Base-by-base conservation (phyloP, 2,797 vertebrate genomes). In the Tauraco hartlaubi region DNA sequence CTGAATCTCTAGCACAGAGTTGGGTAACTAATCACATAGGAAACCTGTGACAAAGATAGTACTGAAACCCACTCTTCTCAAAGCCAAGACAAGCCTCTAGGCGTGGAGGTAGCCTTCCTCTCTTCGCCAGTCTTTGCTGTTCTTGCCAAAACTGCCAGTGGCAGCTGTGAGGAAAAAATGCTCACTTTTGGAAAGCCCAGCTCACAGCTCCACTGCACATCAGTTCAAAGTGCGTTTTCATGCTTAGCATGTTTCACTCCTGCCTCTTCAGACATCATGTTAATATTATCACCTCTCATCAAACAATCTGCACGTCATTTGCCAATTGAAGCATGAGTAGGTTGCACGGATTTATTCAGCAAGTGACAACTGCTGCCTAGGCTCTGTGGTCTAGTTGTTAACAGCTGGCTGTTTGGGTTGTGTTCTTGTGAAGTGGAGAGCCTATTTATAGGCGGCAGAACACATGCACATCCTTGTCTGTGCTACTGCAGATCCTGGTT, bases 391-490 rank as follows among this genome's bases (percentile, higher is more conserved):
- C 68, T 88, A 33, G 75, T 64, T 94, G 62, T 72, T 90, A 83
- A 72, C 71, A 92, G 92, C 79, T 87, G 86, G 72, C 56, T 64
- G 92, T 92, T 93, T 92, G 74, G 72, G 17, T 31, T 80, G 63
- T 89, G 46, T 58, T 67, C 89, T 94, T 91, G 61, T 58, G 69
- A 73, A 84, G 85, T 62, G 61, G 64, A 63, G 71, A 83, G 56
- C 66, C 91, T 96, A 91, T 93, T 96, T 95, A 94, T 88, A 97
- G 94, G 90, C 3, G 11, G 66, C 78, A 72, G 52, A 94, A 86
- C 89, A 85, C 89, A 64, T 31, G 72, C 54, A 49, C 9, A 44
- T 92, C 88, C 79, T 76, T 88, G 87, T 82, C 74, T 92, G 28
- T 41, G 93, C 61, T 77, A 61, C 73, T 80, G 86, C 67, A 94